Percentiles rank a stretch among this genome's conserved stretches.
These are phyloP conservation scores for Conus canariensis DNA, from an alignment of 2,888 invertebrate genomes.

Conservation along the genomic window DNA sequence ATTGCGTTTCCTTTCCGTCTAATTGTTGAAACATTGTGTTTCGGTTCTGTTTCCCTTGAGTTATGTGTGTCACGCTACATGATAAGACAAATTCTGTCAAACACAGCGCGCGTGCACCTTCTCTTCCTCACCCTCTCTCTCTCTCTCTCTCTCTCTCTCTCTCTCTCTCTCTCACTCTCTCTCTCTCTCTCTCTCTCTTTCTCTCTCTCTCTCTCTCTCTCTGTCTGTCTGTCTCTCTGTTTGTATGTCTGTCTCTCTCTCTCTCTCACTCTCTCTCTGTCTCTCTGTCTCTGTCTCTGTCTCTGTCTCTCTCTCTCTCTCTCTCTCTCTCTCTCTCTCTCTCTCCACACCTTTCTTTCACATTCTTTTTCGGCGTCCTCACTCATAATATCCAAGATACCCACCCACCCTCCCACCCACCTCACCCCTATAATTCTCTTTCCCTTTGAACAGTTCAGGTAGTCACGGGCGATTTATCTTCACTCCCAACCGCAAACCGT, in stretches of 20 bases:
- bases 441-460: background rate
- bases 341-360: background rate
- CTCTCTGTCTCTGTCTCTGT: background rate
- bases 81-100: no score
- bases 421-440: background rate
- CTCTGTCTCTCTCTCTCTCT: background rate
- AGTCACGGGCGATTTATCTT: no score
- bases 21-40: no score
- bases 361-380: background rate
- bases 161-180: background rate
- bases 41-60: no score
- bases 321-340: background rate
- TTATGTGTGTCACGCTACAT: no score
- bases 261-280: no score
- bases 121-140: no score
- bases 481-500: no score
- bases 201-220: constrained; percentile 5
- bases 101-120: no score
- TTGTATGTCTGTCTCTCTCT: no score
- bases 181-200: background rate
- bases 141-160: background rate
- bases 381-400: no score
- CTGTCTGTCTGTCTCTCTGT: background rate
- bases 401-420: background rate
- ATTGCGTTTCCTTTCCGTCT: no score